phyloP scores from a whole-genome alignment of 2,797 vertebrate genomes.

The Muraenolepis orangiensis region DNA sequence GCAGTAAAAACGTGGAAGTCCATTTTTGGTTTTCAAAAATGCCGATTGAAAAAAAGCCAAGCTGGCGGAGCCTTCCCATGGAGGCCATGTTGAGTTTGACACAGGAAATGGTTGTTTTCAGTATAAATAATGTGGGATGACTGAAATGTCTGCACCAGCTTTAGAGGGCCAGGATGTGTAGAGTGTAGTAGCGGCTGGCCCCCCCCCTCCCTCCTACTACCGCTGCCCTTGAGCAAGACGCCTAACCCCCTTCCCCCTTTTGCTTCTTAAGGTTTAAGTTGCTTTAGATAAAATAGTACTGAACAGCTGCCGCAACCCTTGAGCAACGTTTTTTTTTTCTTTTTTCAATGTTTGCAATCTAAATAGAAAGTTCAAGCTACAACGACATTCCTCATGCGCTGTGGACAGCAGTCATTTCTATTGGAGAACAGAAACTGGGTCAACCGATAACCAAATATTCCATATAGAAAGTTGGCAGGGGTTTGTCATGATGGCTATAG shows the following conservation, averaged over 20 bases:
- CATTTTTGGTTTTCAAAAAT: background rate
- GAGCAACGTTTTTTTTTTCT: too few relatives aligned
- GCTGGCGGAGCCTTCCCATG: background rate
- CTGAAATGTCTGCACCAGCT: background rate
- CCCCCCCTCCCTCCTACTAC: background rate
- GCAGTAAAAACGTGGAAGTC: background rate
- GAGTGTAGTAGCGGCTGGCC: background rate
- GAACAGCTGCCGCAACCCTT: background rate
- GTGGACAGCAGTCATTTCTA: background rate
- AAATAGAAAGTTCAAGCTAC: background rate
- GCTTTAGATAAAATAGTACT: background rate
- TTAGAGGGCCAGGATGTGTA: background rate
- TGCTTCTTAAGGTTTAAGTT: background rate
- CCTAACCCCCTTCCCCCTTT: background rate
- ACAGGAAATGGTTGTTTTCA: slow-evolving; percentile 19
- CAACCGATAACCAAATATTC: slow-evolving; percentile 18
- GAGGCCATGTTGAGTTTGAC: background rate
- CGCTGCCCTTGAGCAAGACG: background rate
- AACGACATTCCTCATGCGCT: background rate
- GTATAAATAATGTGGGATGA: background rate
- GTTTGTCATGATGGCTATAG: too few relatives aligned
- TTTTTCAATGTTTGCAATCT: background rate
- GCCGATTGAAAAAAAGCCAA: background rate
- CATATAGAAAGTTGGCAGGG: too few relatives aligned
- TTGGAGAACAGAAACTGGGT: slow-evolving; percentile 51